These are phyloP conservation scores for Datnioides undecimradiatus DNA, from an alignment of 2,113 vertebrate genomes.

Conservation along the genomic window DNA sequence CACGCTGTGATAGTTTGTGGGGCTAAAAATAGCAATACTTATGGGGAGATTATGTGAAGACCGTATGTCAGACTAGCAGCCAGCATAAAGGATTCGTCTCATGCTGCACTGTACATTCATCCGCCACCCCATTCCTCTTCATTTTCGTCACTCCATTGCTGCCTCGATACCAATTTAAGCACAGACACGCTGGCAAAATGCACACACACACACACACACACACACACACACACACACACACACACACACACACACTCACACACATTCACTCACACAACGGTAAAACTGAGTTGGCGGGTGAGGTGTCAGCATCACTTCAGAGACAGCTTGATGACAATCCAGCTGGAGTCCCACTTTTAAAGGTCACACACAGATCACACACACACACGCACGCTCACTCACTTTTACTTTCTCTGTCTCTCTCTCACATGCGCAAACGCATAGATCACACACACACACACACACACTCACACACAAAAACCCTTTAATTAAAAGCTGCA, in stretches of 20 bases:
- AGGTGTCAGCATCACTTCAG: conserved; percentile 75
- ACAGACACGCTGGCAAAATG: conserved; percentile 20
- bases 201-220: conserved; percentile 18
- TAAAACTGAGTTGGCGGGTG: conserved; percentile 53
- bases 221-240: conserved; percentile 22
- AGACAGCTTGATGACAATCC: conserved; percentile 79
- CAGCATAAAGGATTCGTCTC: conserved; percentile 57
- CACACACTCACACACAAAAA: conserved; percentile 1
- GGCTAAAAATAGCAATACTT: conserved; percentile 73
- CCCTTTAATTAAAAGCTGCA: conserved; percentile 81
- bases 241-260: conserved; percentile 20
- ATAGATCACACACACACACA: conserved; percentile 31
- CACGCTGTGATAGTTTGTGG: conserved; percentile 46
- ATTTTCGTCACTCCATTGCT: conserved; percentile 35
- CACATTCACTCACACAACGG: conserved; percentile 11
- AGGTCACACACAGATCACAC: conserved; percentile 75
- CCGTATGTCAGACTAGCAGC: conserved; percentile 54
- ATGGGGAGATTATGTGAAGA: conserved; percentile 65
- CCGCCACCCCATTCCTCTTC: conserved; percentile 28
- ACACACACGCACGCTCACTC: too few species aligned
- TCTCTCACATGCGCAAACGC: background rate
- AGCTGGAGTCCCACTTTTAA: conserved; percentile 80
- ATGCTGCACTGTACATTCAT: conserved; percentile 48
- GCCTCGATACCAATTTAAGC: conserved; percentile 38
- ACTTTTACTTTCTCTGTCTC: conserved; percentile 24